These are phyloP conservation scores for Capitulum mitella DNA, from an alignment of 2,888 invertebrate species.

Conservation along the genomic window DNA sequence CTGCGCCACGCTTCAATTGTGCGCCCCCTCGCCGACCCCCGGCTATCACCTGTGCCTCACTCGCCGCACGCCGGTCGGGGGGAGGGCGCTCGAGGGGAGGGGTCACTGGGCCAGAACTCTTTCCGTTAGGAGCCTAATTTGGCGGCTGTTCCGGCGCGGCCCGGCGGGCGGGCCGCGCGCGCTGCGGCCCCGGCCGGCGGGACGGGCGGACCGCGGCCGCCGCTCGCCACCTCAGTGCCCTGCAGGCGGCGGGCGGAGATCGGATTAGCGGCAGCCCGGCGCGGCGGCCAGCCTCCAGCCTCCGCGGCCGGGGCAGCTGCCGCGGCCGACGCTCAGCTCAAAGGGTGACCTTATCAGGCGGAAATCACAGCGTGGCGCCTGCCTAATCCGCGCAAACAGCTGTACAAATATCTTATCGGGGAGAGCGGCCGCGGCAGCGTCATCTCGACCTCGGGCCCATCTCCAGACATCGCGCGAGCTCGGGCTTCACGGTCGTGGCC, in stretches of 20 bases:
- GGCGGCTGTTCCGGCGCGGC: not conserved
- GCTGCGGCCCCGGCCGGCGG: too few relatives aligned
- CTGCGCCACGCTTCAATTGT: constrained; percentile 10
- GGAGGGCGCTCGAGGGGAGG: not conserved
- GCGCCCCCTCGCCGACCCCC: not conserved
- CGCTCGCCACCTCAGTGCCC: not conserved
- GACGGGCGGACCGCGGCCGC: not conserved
- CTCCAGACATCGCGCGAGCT: too few relatives aligned
- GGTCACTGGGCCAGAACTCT: not conserved
- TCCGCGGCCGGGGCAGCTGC: too few relatives aligned
- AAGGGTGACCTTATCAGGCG: not conserved
- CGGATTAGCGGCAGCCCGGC: not conserved
- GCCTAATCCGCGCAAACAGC: not conserved
- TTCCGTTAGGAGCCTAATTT: not conserved
- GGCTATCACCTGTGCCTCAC: not conserved
- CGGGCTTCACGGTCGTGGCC: too few relatives aligned
- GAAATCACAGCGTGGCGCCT: not conserved
- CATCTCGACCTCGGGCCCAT: too few relatives aligned
- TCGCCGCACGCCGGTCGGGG: not conserved
- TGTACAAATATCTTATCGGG: not conserved
- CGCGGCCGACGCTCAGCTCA: not conserved
- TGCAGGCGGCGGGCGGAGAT: not conserved
- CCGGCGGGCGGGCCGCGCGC: too few relatives aligned
- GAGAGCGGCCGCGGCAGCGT: too few relatives aligned
- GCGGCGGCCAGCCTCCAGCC: not conserved